Percentiles rank a stretch among this genome's conserved stretches.
Evolutionary conservation across 2,113 vertebrate species (phyloP).

Genomic region (Lampris incognitus): DNA sequence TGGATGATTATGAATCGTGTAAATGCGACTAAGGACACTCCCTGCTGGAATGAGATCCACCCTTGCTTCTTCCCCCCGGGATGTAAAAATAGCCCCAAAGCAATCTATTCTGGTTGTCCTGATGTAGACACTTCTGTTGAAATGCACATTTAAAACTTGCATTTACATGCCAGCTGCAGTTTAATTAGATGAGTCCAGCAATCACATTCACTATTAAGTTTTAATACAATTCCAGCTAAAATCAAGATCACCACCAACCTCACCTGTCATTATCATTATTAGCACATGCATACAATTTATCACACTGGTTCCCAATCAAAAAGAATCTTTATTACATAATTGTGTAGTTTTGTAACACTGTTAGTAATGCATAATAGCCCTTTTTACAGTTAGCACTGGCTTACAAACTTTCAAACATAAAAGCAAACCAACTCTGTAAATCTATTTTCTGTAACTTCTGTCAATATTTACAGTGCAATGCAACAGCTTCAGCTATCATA

Average conservation of each 20-base stretch:
- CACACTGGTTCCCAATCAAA: not conserved
- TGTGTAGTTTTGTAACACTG: constrained; percentile 17
- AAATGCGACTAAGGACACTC: too few relatives aligned
- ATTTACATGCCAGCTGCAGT: too few relatives aligned
- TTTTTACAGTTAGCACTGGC: not conserved
- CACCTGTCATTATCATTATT: not conserved
- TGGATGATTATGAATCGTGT: too few relatives aligned
- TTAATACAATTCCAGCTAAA: not conserved
- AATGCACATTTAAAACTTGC: too few relatives aligned
- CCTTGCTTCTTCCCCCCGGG: too few relatives aligned
- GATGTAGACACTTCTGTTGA: too few relatives aligned
- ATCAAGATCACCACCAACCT: not conserved
- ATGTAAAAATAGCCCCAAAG: too few relatives aligned
- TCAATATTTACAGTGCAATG: not conserved
- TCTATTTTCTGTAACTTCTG: not conserved
- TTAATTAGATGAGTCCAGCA: too few relatives aligned
- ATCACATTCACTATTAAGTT: too few relatives aligned
- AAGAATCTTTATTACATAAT: constrained; percentile 17
- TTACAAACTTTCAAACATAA: not conserved
- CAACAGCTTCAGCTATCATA: not conserved
- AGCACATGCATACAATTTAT: not conserved
- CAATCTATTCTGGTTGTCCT: too few relatives aligned
- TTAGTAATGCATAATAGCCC: constrained; percentile 15
- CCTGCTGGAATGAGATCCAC: too few relatives aligned
- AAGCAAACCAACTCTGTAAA: not conserved